phyloP scores from a whole-genome alignment of 2,888 invertebrate genomes.

The Drosophila fulvimacula region DNA sequence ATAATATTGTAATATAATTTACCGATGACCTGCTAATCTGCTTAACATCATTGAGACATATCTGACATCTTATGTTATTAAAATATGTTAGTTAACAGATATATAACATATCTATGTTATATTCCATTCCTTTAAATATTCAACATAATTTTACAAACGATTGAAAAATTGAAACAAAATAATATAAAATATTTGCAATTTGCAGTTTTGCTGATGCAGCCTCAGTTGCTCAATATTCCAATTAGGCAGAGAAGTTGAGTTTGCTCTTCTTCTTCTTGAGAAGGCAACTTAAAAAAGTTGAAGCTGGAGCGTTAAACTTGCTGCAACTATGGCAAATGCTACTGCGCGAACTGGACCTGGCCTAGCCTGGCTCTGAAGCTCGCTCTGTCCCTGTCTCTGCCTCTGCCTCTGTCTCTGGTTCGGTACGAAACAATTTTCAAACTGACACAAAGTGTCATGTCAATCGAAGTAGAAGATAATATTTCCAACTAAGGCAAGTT shows the following conservation, averaged over 20 bases:
- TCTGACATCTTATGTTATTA: too few species aligned
- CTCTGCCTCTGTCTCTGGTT: not conserved
- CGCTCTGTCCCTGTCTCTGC: not conserved
- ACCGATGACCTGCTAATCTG: too few species aligned
- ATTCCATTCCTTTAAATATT: not conserved
- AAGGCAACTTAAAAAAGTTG: conserved; percentile 34
- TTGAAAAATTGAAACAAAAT: not conserved
- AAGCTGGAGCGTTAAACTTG: conserved; percentile 33
- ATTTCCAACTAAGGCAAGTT: conserved; percentile 60
- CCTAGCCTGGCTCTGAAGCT: not conserved
- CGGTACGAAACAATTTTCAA: conserved; percentile 66
- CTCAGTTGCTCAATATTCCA: conserved; percentile 58
- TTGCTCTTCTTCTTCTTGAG: conserved; percentile 17
- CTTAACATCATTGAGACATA: too few species aligned
- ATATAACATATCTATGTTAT: not conserved
- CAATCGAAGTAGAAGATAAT: conserved; percentile 75
- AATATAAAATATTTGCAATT: not conserved
- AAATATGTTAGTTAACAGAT: too few species aligned
- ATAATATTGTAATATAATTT: too few species aligned
- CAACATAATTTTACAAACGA: conserved; percentile 12
- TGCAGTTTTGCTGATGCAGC: not conserved
- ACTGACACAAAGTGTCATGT: conserved; percentile 78
- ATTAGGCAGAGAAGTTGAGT: conserved; percentile 58
- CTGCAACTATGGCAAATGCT: conserved; percentile 51
- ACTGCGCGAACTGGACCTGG: conserved; percentile 30